Percentiles rank a stretch among this genome's conserved stretches.
These are phyloP conservation scores for Coenobita brevimanus DNA, from an alignment of 1,140 invertebrate species.

Conservation along the genomic window DNA sequence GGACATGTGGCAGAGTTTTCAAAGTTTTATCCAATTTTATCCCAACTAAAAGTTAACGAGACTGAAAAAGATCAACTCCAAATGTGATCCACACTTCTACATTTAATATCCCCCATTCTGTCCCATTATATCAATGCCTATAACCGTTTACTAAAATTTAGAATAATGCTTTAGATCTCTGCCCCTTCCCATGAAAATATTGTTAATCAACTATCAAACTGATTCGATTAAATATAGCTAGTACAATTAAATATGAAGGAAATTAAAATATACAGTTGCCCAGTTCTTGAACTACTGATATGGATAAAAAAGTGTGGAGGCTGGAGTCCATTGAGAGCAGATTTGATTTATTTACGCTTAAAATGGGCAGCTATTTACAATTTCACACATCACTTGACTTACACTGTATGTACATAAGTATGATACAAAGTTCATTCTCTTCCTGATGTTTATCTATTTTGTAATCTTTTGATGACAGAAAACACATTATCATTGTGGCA, in stretches of 20 bases:
- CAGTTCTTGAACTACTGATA: conserved; percentile 50
- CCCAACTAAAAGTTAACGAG: neutral
- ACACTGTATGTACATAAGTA: conserved; percentile 58
- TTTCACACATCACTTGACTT: conserved; percentile 38
- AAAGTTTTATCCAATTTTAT: neutral
- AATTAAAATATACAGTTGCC: conserved; percentile 6
- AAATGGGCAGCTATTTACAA: conserved; percentile 54
- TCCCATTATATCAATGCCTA: too few relatives aligned
- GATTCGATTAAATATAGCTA: neutral
- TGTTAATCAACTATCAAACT: neutral
- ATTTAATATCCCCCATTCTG: neutral
- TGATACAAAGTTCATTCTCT: conserved; percentile 41
- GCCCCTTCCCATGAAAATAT: neutral
- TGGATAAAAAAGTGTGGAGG: conserved; percentile 50
- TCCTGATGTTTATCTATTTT: conserved; percentile 8
- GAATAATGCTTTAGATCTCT: too few relatives aligned
- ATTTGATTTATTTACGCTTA: conserved; percentile 47
- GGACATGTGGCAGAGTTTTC: conserved; percentile 52
- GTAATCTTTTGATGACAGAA: too few relatives aligned
- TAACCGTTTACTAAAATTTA: too few relatives aligned
- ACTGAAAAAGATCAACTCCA: conserved; percentile 9
- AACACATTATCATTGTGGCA: too few relatives aligned
- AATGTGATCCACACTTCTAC: neutral
- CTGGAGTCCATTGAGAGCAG: conserved; percentile 39
- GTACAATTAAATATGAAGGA: conserved; percentile 4